Evolutionary conservation across 2,797 vertebrate species (phyloP).

Genomic region (Hirundo rustica): DNA sequence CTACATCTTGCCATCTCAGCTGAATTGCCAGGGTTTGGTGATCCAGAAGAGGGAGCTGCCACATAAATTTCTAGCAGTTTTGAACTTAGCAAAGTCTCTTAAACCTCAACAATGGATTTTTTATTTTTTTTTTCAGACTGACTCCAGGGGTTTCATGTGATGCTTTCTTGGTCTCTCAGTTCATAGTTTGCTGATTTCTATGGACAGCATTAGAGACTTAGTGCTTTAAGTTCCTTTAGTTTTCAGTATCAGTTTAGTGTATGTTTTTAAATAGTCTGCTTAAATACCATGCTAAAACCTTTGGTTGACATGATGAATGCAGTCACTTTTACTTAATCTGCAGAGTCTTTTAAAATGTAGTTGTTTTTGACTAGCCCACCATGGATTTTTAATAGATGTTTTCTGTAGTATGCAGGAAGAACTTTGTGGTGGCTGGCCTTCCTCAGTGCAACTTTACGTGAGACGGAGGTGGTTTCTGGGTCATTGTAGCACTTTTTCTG

Average conservation of each 20-base stretch:
- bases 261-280: not conserved
- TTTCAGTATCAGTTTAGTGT: not conserved
- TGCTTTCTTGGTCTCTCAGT: not conserved
- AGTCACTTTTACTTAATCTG: not conserved
- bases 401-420: not conserved
- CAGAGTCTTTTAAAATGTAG: not conserved
- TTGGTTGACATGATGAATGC: not conserved
- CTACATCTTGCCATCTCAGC: not conserved
- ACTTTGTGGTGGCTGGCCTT: not conserved
- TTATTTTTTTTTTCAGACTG: no score
- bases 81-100: not conserved
- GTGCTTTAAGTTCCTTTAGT: not conserved
- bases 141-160: not conserved
- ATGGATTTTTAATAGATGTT: not conserved
- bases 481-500: not conserved
- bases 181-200: not conserved
- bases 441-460: not conserved
- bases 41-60: conserved; percentile 65
- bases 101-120: not conserved
- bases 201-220: not conserved
- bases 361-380: not conserved
- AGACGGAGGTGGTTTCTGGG: not conserved
- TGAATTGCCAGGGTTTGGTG: not conserved
- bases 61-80: conserved; percentile 24
- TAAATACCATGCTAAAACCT: not conserved